Evolutionary conservation across 2,888 invertebrate species (phyloP), one percentile per base, ranked within the genome.

Genomic region (Philhelius pedissequus): DNA sequence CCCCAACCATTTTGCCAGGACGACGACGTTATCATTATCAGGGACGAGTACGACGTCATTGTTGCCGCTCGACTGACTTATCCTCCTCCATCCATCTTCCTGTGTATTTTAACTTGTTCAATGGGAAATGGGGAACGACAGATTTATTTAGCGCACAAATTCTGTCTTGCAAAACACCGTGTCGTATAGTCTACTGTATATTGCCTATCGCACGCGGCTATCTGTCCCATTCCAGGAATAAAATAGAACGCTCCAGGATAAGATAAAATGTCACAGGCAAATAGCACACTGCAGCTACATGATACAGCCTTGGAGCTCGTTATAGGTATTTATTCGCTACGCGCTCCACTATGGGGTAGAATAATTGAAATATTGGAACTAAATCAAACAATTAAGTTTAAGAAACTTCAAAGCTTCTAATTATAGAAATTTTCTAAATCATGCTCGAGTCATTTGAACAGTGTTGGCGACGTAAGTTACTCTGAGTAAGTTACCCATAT

Each of bases 101-200:
- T 70, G 75, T 60, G 75, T 68, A 64, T 71, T 76, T 75, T 68
- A 56, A 68, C 75, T 84, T 64, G 58, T 60, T 80, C 48, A 54
- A 68, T 48, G 83, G 69, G 50, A 64, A 83, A 77, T 70, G 54
- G 78, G 74, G 38, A 66, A 70, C 60, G 75, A 71, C 80, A 76
- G 84, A 80, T 84, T 84, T 84, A 80, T 80, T 84, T 80, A 84
- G 79, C 79, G 38, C 75, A 76, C 71, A 84, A 79, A 71, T 76
- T 80, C 68, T 45, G 68, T 76, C 69, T 69, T 50, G 74, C 58
- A 30, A 8, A 40, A 50, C 32, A 43, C 7, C 35, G 35, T n/a
- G 7, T 5, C n/a, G n/a, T n/a, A n/a, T n/a, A n/a, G n/a, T n/a
- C n/a, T n/a, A n/a, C n/a, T 56, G 20, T 56, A 18, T 8, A 9